A percentile compares a stretch with the other conserved stretches of the same genome.
These are phyloP conservation scores for Chamaetylas fuelleborni DNA, from an alignment of 2,113 vertebrate species.

Conservation along the genomic window DNA sequence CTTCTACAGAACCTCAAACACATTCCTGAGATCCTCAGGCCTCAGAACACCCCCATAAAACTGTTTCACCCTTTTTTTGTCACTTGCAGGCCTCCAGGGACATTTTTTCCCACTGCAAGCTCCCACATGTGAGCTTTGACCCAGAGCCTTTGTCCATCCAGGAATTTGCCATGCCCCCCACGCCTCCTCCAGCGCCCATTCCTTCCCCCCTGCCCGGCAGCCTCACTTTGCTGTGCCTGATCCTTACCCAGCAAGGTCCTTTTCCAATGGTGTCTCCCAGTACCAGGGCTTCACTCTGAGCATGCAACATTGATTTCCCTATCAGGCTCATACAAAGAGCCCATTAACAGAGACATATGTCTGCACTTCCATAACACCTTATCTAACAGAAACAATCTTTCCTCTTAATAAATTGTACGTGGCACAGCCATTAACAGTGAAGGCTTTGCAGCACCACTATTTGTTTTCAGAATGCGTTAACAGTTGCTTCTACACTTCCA, in stretches of 20 bases:
- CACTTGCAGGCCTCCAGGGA: not conserved
- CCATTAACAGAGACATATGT: constrained; percentile 37
- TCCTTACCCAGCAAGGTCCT: not conserved
- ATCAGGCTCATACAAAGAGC: not conserved
- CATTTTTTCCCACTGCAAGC: not conserved
- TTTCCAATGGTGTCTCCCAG: accelerated
- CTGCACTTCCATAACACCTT: constrained; percentile 27
- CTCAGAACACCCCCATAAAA: not conserved
- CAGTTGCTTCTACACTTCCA: not conserved
- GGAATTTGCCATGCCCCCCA: accelerated
- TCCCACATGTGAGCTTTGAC: accelerated
- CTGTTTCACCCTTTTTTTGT: not conserved
- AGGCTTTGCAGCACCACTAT: constrained; percentile 1
- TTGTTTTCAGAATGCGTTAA: constrained; percentile 53
- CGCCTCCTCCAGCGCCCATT: accelerated
- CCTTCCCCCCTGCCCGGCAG: not conserved
- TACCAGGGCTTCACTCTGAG: not conserved
- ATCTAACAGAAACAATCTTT: constrained; percentile 41
- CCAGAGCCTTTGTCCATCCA: accelerated
- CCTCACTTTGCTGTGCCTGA: accelerated
- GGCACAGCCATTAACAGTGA: constrained; percentile 22
- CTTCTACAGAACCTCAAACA: not conserved
- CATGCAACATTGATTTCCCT: not conserved
- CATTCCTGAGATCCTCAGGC: not conserved
- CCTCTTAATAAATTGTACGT: constrained; percentile 27